These are phyloP conservation scores for Falcaria lacertinaria DNA, from an alignment of 2,888 invertebrate species.

Conservation along the genomic window DNA sequence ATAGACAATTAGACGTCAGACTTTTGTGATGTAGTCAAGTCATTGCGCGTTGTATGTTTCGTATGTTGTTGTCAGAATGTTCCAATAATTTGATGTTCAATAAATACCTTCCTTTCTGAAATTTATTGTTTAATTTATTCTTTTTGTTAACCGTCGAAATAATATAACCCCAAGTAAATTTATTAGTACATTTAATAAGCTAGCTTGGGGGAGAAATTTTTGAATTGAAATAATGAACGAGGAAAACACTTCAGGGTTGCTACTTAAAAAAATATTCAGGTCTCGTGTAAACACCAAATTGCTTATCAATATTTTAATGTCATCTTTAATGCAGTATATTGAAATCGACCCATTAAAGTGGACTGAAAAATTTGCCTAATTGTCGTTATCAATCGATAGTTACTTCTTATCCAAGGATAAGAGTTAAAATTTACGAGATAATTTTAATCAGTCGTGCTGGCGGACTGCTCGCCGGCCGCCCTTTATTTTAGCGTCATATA, in stretches of 20 bases:
- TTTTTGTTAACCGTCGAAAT: too few species aligned
- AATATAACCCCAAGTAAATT: too few species aligned
- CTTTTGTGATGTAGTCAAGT: constrained; percentile 43
- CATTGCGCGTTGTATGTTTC: constrained; percentile 33
- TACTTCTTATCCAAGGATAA: constrained; percentile 57
- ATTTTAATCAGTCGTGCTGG: constrained; percentile 55
- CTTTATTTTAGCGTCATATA: constrained; percentile 17
- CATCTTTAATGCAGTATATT: constrained; percentile 16
- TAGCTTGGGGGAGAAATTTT: too few species aligned
- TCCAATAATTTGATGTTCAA: constrained; percentile 60
- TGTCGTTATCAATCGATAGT: constrained; percentile 51
- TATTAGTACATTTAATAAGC: too few species aligned
- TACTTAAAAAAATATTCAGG: too few species aligned
- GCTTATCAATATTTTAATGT: too few species aligned
- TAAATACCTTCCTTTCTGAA: constrained; percentile 53
- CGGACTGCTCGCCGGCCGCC: constrained; percentile 48
- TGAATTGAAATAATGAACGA: too few species aligned
- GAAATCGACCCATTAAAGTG: constrained; percentile 42
- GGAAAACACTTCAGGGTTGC: too few species aligned
- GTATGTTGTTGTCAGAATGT: constrained; percentile 37
- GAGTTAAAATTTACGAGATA: constrained; percentile 43
- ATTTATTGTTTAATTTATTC: constrained; percentile 21
- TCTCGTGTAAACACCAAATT: too few species aligned
- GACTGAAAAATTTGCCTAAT: constrained; percentile 41
- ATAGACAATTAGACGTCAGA: constrained; percentile 30